Evolutionary conservation across 2,113 vertebrate species (phyloP), one percentile per base, ranked within the genome.

Genomic region (Crocuta crocuta): DNA sequence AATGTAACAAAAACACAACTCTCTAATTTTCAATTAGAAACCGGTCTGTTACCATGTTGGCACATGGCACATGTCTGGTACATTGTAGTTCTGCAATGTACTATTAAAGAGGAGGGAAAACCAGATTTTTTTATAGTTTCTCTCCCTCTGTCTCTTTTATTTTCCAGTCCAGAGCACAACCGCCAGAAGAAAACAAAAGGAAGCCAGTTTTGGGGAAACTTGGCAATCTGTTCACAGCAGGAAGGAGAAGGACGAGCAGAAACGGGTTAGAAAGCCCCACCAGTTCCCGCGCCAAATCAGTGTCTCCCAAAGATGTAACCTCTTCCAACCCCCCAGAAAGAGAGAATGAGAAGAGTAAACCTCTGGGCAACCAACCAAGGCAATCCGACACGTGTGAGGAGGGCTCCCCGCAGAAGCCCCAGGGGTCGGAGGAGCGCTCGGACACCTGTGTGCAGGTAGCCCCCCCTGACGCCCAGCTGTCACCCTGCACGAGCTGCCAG

Each of bases 141-240:
- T 95, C n/a, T 94, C 45, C 48, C 61, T 76, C 63, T 7, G 53
- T 63, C 95, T 92, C 28, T 88, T 96, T 94, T 91, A n/a, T 96
- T 92, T 97, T 98, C 24, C 97, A 99, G 99, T 99, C 99, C 88
- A 98, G 98, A 80, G 98, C 98, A 55, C 98, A 98, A 43, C 97
- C 98, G 79, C 95, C 98, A 43, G 99, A 99, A 96, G 99, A 99
- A 90, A 98, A 80, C 96, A 98, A 93, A 98, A 99, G 98, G 97
- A 99, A 99, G 93, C 99, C 99, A 0, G 99, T 99, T 96, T 98
- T 99, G 98, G 99, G 98, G 68, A 99, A 99, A 95, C 98, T 99
- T 96, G 99, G 99, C 94, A 98, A 98, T 63, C 91, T 99, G 16
- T 99, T 99, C 97, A 98, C 98, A 12, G 97, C 99, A 0, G 99